Conservation (phyloP, 2,888 invertebrate genomes). For the Melolontha melolontha region DNA sequence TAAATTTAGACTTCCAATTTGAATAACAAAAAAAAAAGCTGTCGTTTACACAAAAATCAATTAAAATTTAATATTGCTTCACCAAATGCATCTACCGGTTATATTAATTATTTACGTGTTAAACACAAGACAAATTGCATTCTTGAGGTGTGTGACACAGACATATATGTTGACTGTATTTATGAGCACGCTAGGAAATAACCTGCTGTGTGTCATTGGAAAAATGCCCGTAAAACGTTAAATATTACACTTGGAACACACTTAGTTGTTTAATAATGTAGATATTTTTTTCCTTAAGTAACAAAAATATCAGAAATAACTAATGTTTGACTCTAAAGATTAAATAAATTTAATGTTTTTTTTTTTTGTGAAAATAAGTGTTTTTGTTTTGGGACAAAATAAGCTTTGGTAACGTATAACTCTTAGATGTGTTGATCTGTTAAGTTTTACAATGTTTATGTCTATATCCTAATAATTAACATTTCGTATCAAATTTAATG, state of each 20-base stretch:
- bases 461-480: too few species aligned
- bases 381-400: too few species aligned
- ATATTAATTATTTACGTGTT: conserved; percentile 32
- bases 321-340: too few species aligned
- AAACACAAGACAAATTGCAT: conserved; percentile 37
- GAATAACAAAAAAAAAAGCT: neutral
- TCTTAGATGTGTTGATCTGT: too few species aligned
- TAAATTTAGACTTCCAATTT: too few species aligned
- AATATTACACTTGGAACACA: conserved; percentile 10
- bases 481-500: too few species aligned
- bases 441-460: too few species aligned
- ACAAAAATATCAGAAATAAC: too few species aligned
- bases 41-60: conserved; percentile 2
- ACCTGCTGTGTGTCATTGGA: conserved; percentile 5
- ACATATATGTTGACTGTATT: conserved; percentile 28
- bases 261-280: neutral
- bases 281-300: neutral
- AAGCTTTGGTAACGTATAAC: too few species aligned
- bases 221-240: conserved; percentile 13
- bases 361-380: too few species aligned
- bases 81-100: conserved; percentile 3
- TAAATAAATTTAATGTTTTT: too few species aligned
- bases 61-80: conserved; percentile 1
- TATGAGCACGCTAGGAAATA: neutral
- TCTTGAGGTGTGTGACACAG: conserved; percentile 29